These are phyloP conservation scores for Cheiracanthium punctorium DNA, from an alignment of 2,888 invertebrate species.

Conservation along the genomic window DNA sequence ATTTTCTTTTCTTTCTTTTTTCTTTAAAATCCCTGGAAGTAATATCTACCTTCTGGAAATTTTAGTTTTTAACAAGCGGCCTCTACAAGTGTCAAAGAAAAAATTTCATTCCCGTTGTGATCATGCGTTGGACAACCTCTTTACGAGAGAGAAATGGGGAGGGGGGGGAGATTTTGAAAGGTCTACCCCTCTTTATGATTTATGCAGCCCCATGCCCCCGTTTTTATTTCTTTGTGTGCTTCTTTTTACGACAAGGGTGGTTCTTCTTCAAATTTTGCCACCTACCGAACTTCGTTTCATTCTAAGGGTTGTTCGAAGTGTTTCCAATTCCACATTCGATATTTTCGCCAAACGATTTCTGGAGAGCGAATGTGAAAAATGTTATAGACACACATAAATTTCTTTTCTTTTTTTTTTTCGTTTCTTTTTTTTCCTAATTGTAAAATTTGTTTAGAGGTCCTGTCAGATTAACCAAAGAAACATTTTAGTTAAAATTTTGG, in stretches of 20 bases:
- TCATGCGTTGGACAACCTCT: conserved; percentile 31
- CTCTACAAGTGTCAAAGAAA: conserved; percentile 16
- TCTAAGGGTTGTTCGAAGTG: conserved; percentile 18
- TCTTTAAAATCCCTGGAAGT: no score
- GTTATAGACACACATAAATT: no score
- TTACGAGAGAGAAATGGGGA: not conserved
- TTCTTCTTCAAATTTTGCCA: conserved; percentile 40
- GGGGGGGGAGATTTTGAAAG: not conserved
- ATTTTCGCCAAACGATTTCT: not conserved
- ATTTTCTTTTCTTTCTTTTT: no score
- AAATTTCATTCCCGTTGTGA: not conserved
- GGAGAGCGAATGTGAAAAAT: no score
- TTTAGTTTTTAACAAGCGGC: conserved; percentile 2
- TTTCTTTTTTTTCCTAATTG: no score
- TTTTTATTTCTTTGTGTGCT: not conserved
- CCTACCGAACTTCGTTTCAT: conserved; percentile 40
- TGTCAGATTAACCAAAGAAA: no score
- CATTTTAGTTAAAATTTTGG: no score
- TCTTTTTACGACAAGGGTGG: conserved; percentile 29
- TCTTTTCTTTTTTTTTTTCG: no score
- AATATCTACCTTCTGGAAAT: no score
- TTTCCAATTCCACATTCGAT: not conserved
- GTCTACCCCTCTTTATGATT: conserved; percentile 36
- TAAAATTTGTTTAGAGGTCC: no score
- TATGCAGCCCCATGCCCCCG: conserved; percentile 17